A percentile compares a stretch with the other conserved stretches of the same genome.
Evolutionary conservation across 2,113 vertebrate genomes (phyloP).

Genomic region (Silurus meridionalis): DNA sequence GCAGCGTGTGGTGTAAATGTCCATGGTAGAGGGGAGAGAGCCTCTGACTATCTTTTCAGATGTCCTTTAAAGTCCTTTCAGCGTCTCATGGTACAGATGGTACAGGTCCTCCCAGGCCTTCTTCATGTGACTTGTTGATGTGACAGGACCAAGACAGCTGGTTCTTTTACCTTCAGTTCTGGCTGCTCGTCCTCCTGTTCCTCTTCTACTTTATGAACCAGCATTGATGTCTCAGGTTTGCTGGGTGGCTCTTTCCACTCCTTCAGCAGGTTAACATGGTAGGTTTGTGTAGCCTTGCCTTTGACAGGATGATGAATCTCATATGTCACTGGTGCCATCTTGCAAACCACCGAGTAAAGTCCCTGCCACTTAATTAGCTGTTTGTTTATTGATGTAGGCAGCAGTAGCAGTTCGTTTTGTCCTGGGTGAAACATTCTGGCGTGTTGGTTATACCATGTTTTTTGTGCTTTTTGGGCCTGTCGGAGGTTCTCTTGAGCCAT

Average conservation of each 20-base stretch:
- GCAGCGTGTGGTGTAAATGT: no score
- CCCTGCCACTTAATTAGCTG: constrained; percentile 40
- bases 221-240: background rate
- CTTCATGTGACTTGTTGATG: no score
- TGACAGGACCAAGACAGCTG: no score
- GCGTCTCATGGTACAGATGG: no score
- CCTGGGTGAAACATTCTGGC: background rate
- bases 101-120: no score
- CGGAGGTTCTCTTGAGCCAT: background rate
- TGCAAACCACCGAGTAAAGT: background rate
- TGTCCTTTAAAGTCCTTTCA: no score
- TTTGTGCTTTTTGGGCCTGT: background rate
- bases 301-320: background rate
- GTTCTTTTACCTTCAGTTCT: no score
- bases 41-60: no score
- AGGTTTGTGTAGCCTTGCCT: background rate
- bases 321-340: constrained; percentile 16
- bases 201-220: no score
- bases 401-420: constrained; percentile 28
- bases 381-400: constrained; percentile 1
- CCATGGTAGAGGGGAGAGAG: no score
- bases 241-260: background rate
- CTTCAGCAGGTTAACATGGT: constrained; percentile 39
- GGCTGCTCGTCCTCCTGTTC: no score
- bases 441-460: constrained; percentile 21